Evolutionary conservation across 2,113 vertebrate species (phyloP), one percentile per base, ranked within the genome.

Genomic region (Arothron firmamentum): DNA sequence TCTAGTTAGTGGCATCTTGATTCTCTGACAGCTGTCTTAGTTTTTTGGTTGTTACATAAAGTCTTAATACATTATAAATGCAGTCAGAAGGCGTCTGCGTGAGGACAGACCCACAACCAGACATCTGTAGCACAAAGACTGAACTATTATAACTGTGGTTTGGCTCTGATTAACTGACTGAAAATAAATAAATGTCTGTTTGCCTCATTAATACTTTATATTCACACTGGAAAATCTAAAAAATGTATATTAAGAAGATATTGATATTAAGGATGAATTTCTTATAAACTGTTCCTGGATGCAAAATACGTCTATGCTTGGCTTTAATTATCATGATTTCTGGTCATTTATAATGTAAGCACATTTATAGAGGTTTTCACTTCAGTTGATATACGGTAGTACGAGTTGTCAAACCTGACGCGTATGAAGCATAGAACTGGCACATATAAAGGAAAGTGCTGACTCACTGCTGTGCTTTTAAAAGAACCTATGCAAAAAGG

Each of bases 21-120:
- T 77, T 75, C 62, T 76, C 55, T 77, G 77, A 81, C 88, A 85
- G 81, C n/a, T n/a, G n/a, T n/a, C n/a, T n/a, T n/a, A n/a, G n/a
- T 59, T 63, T 82, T 45, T 43, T 80, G 77, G 79, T 61, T 65
- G 80, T 85, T 80, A 78, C 69, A 79, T 81, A 87, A 84, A 62
- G 58, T 42, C 56, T 25, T 70, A 62, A 80, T 83, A 60, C 63
- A 80, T 82, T 79, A 82, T 78, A 71, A 69, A 81, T 83, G 57
- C 48, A 58, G 38, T n/a, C 43, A 23, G 18, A 46, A 23, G 79
- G 74, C 78, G 65, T 68, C 49, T 81, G 58, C 56, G 42, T 56
- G 19, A 72, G 53, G 65, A 52, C 49, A 52, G 28, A 25, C 50
- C 56, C 41, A 38, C 34, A 56, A 42, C 28, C 6, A 6, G 19